These are phyloP conservation scores for Pseudococcus jackbeardsleyi DNA, from an alignment of 2,888 invertebrate genomes.

Conservation along the genomic window DNA sequence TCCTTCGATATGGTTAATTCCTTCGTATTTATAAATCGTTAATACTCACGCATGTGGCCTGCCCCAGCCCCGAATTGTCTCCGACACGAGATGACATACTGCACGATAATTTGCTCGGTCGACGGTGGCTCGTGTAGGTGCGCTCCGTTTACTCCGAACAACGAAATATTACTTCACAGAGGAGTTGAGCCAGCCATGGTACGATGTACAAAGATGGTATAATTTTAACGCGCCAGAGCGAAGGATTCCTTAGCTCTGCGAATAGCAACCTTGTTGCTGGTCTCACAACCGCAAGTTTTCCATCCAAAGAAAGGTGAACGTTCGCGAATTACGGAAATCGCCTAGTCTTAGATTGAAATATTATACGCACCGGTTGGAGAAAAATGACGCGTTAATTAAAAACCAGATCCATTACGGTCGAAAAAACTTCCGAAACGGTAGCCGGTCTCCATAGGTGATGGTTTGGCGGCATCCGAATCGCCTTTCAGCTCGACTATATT, in stretches of 20 bases:
- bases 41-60: not conserved
- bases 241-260: not conserved
- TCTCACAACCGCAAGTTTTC: too few species aligned
- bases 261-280: not conserved
- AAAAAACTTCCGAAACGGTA: slow-evolving; percentile 17
- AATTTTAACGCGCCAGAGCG: not conserved
- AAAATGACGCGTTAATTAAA: slow-evolving; percentile 2
- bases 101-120: not conserved
- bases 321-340: slow-evolving; percentile 17
- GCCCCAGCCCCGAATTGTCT: not conserved
- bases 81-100: not conserved
- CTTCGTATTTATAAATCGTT: not conserved
- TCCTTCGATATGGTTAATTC: not conserved
- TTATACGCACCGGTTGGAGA: not conserved
- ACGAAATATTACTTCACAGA: not conserved
- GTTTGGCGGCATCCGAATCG: not conserved
- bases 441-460: not conserved
- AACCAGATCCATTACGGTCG: slow-evolving; percentile 11
- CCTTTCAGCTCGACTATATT: not conserved
- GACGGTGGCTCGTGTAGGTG: not conserved
- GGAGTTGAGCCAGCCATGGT: too few species aligned
- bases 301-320: not conserved
- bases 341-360: not conserved
- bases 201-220: not conserved
- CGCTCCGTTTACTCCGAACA: not conserved